These are phyloP conservation scores for Silurus aristotelis DNA, from an alignment of 2,797 vertebrate species.

Conservation along the genomic window DNA sequence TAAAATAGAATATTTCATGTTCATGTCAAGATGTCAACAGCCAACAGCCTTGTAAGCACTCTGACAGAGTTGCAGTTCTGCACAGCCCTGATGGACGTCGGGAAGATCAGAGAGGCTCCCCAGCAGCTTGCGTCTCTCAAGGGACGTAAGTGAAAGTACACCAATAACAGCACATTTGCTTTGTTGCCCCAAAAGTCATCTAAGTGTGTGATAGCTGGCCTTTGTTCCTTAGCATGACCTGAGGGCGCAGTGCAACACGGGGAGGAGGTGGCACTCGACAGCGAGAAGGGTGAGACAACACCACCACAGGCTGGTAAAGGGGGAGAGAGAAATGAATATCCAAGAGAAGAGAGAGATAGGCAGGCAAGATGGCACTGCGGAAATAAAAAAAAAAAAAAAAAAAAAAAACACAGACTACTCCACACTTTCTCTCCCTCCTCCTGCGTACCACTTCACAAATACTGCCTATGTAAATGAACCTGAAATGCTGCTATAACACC, in stretches of 20 bases:
- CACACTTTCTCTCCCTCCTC: constrained; percentile 68
- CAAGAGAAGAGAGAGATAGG: constrained; percentile 29
- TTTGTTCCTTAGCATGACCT: constrained; percentile 70
- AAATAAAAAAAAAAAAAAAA: constrained; percentile 27
- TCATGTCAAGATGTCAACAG: constrained; percentile 31
- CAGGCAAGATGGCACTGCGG: constrained; percentile 38
- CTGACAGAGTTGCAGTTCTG: constrained; percentile 12
- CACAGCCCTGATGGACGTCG: constrained; percentile 5
- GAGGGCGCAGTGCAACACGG: constrained; percentile 49
- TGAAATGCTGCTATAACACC: constrained; percentile 75
- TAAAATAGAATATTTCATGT: constrained; percentile 12
- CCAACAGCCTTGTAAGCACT: constrained; percentile 9
- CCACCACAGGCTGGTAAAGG: constrained; percentile 50
- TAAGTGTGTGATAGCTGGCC: constrained; percentile 71
- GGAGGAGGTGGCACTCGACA: constrained; percentile 66
- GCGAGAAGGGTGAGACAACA: constrained; percentile 39
- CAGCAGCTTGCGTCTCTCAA: constrained; percentile 22
- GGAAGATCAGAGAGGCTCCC: constrained; percentile 25
- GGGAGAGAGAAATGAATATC: background rate
- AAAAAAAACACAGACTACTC: constrained; percentile 40
- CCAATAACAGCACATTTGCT: constrained; percentile 63
- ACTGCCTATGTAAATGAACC: constrained; percentile 77
- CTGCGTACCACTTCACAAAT: constrained; percentile 65
- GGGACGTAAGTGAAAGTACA: constrained; percentile 70
- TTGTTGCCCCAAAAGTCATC: constrained; percentile 68